phyloP scores from a whole-genome alignment of 2,113 vertebrate genomes.

The Stomatorhinus ivindoensis region DNA sequence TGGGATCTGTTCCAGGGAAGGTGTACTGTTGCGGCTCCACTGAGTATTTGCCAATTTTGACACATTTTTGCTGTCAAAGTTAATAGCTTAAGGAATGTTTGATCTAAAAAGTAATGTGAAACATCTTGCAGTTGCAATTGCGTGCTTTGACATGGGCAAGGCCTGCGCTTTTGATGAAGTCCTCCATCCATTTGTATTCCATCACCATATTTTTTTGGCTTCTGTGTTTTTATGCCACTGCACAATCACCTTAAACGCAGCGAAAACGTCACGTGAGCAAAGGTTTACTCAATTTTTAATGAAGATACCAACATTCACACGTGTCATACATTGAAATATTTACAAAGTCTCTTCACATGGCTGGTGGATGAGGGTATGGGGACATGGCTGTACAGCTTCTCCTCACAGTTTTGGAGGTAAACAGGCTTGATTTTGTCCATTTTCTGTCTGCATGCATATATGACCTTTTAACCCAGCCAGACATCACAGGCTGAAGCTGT shows the following conservation, averaged over 20 bases:
- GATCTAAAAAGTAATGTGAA: background rate
- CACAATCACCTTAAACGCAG: background rate
- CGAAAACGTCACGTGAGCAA: background rate
- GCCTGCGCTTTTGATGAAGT: background rate
- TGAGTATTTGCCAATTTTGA: background rate
- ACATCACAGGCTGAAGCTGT: background rate
- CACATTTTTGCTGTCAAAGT: background rate
- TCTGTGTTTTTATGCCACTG: background rate
- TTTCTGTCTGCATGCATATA: background rate
- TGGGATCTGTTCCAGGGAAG: background rate
- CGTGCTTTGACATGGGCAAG: background rate
- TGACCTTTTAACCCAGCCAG: background rate
- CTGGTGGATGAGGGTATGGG: background rate
- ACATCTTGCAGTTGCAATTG: background rate
- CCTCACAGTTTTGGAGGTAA: background rate
- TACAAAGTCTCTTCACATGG: background rate
- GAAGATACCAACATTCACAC: background rate
- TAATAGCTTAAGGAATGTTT: background rate
- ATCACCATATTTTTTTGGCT: background rate
- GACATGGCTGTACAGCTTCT: background rate
- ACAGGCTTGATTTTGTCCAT: background rate
- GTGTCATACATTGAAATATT: background rate
- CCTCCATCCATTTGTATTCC: background rate
- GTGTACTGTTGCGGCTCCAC: background rate
- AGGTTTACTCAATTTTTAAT: background rate